Evolutionary conservation across 1,140 invertebrate genomes (phyloP), one percentile per base, ranked within the genome.

Genomic region (Hesperophylax magnus): DNA sequence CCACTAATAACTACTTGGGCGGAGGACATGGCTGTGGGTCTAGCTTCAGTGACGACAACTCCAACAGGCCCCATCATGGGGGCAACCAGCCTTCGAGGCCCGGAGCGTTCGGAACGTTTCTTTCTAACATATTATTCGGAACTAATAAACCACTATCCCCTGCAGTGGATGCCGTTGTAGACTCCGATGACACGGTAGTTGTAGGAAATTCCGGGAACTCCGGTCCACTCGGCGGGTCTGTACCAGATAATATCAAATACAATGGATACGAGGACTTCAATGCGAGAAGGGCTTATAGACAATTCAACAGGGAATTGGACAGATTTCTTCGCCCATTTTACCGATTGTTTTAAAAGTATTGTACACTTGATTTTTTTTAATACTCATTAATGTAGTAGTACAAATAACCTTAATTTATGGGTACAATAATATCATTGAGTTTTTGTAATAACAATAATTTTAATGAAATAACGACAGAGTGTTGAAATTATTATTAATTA

Each of bases 261-360:
- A n/a, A 17, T 3, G 5, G 31, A 9, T 58, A 58, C 22, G 22
- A 60, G 8, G 56, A 52, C 9, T 77, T 61, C 58, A 81, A 81
- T 31, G 34, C 76, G 20, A 56, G 80, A 53, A 81, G 47, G 20
- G 52, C 67, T 17, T 61, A 78, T 15, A 17, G 81, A 20, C 81
- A 82, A 27, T 54, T 82, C 63, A 78, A 71, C 69, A 78, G 76
- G 74, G 76, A 81, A 24, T 20, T 81, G 7, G 77, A 82, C n/a
- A 79, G 81, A 77, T 82, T 82, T 22, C 56, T 82, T 9, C 72
- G 81, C 17, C 81, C 81, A 1, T 60, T 82, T 2, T 82, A 82
- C 60, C 77, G 81, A 20, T 47, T 82, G n/a, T 79, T 82, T 77
- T 82, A 27, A 75, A 20, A 47, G 47, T 2, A 52, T 20, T 11